These are phyloP conservation scores for Maccullochella peelii DNA, from an alignment of 2,113 vertebrate genomes.

Conservation along the genomic window DNA sequence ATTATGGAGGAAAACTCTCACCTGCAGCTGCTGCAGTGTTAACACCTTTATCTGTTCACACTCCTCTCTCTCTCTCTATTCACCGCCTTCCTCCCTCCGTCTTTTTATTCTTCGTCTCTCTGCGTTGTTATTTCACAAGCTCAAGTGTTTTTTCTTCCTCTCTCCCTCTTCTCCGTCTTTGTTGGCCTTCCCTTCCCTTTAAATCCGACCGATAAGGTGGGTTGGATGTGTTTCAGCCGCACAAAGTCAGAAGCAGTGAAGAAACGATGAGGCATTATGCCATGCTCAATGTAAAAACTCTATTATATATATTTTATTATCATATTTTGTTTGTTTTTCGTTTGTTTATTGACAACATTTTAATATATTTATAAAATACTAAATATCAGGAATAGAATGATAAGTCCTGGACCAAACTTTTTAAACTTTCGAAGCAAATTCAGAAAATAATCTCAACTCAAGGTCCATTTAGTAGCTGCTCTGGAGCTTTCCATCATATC, in stretches of 20 bases:
- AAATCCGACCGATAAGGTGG: background rate
- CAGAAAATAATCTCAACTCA: background rate
- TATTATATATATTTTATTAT: background rate
- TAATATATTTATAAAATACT: background rate
- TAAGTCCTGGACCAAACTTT: background rate
- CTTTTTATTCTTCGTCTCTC: background rate
- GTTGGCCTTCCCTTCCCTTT: background rate
- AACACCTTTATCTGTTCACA: conserved; percentile 44
- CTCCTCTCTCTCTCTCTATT: background rate
- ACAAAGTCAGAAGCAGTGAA: background rate
- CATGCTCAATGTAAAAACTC: background rate
- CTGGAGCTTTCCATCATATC: background rate
- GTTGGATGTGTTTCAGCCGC: too few species aligned
- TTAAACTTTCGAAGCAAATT: background rate
- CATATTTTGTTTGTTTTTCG: background rate
- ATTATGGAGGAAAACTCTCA: conserved; percentile 8
- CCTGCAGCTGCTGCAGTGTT: conserved; percentile 23
- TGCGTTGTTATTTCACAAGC: background rate
- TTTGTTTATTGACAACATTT: background rate
- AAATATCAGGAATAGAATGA: background rate
- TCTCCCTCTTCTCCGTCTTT: background rate
- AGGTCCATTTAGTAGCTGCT: background rate
- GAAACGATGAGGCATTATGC: background rate
- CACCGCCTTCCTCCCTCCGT: background rate
- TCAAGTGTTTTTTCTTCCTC: background rate